phyloP scores from a whole-genome alignment of 92 coral and sea anemone species.

The Isaurus tuberculatus region DNA sequence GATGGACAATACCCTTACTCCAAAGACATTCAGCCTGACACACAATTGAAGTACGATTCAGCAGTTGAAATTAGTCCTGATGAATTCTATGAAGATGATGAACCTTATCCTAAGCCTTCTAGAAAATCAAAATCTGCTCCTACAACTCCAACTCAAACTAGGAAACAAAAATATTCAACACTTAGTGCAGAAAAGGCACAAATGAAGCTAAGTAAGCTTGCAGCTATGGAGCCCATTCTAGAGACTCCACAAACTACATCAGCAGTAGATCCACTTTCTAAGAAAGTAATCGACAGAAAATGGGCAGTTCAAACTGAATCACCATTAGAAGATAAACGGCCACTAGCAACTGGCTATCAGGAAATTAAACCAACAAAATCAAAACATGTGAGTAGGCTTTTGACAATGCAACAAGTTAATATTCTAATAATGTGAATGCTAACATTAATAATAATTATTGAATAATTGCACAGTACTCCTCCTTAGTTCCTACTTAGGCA shows the following conservation, averaged over 20 bases:
- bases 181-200: constrained; percentile 83
- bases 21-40: constrained; percentile 6
- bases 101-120: constrained; percentile 45
- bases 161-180: constrained; percentile 66
- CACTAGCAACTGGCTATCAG: constrained; percentile 28
- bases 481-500: too few species aligned
- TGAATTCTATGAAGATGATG: constrained; percentile 68
- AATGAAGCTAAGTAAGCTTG: constrained; percentile 79
- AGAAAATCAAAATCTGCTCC: constrained; percentile 73
- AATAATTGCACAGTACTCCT: too few species aligned
- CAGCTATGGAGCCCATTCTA: constrained; percentile 88
- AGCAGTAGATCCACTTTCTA: constrained; percentile 27
- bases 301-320: constrained; percentile 19
- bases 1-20: constrained; percentile 55
- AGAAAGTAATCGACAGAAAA: constrained; percentile 18
- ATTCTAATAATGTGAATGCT: not conserved
- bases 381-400: constrained; percentile 68
- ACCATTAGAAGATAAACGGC: constrained; percentile 30
- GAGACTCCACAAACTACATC: constrained; percentile 80
- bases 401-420: not conserved
- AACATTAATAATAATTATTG: too few species aligned
- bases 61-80: constrained; percentile 76
- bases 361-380: constrained; percentile 62
- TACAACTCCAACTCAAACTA: constrained; percentile 55
- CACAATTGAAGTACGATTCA: constrained; percentile 47